Base-by-base conservation (phyloP, 2,113 vertebrate genomes). In the Macquaria ambigua region DNA sequence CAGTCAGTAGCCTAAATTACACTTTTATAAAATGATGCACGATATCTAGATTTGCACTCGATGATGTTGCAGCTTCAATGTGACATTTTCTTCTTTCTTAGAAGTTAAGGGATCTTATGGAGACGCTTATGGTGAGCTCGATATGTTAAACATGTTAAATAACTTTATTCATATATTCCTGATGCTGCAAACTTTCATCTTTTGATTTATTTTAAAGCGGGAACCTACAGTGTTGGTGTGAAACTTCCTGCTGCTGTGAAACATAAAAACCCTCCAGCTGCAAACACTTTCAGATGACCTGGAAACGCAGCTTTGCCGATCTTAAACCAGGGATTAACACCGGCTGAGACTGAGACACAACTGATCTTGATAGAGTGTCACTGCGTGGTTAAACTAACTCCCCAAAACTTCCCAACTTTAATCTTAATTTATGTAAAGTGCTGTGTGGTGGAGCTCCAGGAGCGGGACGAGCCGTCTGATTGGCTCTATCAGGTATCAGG, bases 371-470 rank as follows among this genome's bases (percentile, higher is more conserved):
- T 85, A 59, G 37, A 83, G 87, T n/a, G 85, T 59, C 72, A 7
- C 68, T 53, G 79, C 9, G 58, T 69, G 84, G 81, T 80, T 88
- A 41, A 87, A 90, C 50, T 39, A 75, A 83, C 79, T 85, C 89
- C 74, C 55, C 18, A 83, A 34, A 92, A 92, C 81, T 88, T 86
- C 82, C 74, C 83, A 78, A 92, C 84, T 92, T 91, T 91, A 94
- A 93, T 93, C 90, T 93, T 91, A 92, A 94, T 92, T 93, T 92
- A 94, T 92, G 93, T 87, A 93, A 92, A 93, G 90, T 90, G 88
- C 81, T 64, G 89, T 74, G 90, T 87, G 88, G 78, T 63, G 87
- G 59, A 74, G 88, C 81, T 84, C 71, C 59, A 34, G 89, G 90
- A 87, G 89, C 82, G 67, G 87, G 77, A 82, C 82, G 77, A 87